A percentile compares a stretch with the other conserved stretches of the same genome.
These are phyloP conservation scores for Lathamus discolor DNA, from an alignment of 2,113 vertebrate species.

Conservation along the genomic window DNA sequence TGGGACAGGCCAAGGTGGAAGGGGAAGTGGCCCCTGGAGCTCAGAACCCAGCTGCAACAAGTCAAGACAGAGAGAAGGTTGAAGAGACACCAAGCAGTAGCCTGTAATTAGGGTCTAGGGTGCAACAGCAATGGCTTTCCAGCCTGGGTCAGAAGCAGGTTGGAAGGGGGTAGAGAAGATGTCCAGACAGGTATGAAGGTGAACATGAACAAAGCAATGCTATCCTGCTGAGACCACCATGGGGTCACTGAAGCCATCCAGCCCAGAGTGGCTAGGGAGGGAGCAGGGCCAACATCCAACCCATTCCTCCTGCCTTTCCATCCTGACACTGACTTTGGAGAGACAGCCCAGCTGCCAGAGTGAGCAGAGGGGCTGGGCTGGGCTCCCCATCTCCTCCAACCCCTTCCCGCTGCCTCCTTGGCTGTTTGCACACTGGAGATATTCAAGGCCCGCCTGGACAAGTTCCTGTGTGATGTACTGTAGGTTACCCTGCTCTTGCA, in stretches of 20 bases:
- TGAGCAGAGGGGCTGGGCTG: background rate
- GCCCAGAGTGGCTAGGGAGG: background rate
- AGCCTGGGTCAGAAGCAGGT: background rate
- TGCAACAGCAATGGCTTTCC: background rate
- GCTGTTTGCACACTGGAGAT: background rate
- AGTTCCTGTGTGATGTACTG: too few relatives aligned
- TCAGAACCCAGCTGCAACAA: background rate
- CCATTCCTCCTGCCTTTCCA: background rate
- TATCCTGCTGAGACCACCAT: background rate
- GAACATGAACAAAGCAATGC: fast-evolving
- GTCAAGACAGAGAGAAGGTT: background rate
- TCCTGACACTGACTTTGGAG: background rate
- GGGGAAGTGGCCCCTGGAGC: background rate
- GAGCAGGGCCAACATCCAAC: background rate
- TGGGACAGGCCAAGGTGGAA: background rate
- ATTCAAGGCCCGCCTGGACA: too few relatives aligned
- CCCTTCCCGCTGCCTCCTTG: background rate
- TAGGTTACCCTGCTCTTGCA: too few relatives aligned
- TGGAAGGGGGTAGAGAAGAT: background rate
- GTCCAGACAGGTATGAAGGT: background rate
- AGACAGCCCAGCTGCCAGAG: background rate
- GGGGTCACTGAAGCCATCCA: background rate
- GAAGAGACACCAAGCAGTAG: background rate
- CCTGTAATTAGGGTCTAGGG: background rate
- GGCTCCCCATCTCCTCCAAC: background rate